Evolutionary conservation across 2,888 invertebrate genomes (phyloP).

Genomic region (Cephus pulcher): DNA sequence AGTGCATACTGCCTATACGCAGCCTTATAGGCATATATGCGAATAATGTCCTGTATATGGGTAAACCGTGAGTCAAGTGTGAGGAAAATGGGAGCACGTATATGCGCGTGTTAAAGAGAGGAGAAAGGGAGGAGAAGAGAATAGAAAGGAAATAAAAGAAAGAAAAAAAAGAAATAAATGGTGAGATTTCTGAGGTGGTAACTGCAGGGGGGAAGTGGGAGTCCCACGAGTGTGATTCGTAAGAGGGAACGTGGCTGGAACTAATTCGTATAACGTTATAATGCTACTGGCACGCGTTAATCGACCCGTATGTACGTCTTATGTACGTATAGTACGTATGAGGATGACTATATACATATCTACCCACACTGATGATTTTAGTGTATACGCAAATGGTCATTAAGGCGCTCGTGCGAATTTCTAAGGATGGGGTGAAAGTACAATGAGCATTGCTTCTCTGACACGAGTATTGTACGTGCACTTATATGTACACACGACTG

Average conservation of each 20-base stretch:
- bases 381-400: neutral
- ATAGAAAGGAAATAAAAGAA: neutral
- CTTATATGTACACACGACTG: neutral
- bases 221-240: neutral
- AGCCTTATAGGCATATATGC: neutral
- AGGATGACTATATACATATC: neutral
- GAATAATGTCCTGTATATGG: neutral
- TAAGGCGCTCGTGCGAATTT: neutral
- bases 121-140: neutral
- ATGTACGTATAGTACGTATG: neutral
- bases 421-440: neutral
- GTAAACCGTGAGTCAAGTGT: neutral
- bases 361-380: neutral
- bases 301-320: no score
- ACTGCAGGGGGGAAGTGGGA: neutral
- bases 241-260: neutral
- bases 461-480: neutral
- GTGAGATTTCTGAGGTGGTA: neutral
- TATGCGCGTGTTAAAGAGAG: neutral
- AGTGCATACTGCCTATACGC: neutral
- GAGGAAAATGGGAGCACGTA: neutral
- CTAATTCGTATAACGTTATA: neutral
- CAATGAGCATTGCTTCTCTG: neutral
- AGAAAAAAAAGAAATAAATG: neutral
- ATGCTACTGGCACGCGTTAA: neutral